Conservation (phyloP, 2,797 vertebrate species). For the Choloepus didactylus region DNA sequence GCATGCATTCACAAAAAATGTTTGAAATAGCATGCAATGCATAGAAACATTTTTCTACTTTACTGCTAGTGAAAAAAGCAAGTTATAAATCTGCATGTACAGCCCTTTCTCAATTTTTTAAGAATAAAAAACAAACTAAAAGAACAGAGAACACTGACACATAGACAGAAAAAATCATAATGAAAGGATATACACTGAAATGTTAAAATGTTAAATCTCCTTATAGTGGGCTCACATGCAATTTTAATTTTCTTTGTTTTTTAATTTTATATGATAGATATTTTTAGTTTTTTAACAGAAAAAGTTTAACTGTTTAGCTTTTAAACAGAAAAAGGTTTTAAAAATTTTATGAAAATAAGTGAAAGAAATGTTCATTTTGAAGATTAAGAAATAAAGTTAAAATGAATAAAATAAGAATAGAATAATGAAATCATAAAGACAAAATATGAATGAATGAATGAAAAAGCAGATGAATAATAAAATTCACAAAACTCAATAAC, state of each 20-base stretch:
- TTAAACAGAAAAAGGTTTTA: background rate
- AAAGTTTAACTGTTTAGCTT: background rate
- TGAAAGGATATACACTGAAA: background rate
- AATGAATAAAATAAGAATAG: no score
- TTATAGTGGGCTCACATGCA: background rate
- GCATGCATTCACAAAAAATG: background rate
- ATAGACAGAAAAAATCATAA: background rate
- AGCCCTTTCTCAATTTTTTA: background rate
- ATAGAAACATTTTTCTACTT: background rate
- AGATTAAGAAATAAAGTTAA: background rate
- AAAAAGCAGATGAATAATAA: background rate
- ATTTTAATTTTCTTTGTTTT: background rate
- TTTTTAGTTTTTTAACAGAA: background rate
- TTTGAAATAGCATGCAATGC: background rate
- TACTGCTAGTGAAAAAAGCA: background rate
- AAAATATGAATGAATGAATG: no score
- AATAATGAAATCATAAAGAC: no score
- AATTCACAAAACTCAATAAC: background rate
- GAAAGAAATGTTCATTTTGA: background rate
- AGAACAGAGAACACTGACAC: background rate
- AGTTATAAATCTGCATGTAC: background rate
- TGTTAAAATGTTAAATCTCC: background rate
- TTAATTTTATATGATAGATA: no score
- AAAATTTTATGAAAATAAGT: background rate
- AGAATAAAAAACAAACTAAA: background rate